These are phyloP conservation scores for Chlorodrepanis virens DNA, from an alignment of 2,113 vertebrate genomes.

Conservation along the genomic window DNA sequence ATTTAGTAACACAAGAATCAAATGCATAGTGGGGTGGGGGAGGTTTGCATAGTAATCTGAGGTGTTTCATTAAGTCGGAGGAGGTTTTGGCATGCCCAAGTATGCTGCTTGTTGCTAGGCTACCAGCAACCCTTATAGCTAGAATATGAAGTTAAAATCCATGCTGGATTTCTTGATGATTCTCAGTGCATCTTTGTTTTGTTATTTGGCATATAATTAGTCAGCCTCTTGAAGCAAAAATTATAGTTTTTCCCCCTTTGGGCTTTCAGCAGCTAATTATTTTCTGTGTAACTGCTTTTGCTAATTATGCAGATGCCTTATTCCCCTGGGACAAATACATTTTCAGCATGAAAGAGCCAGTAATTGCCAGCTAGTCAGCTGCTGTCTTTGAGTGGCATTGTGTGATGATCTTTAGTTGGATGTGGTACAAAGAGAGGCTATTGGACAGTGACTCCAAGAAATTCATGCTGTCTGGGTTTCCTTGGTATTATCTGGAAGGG, in stretches of 20 bases:
- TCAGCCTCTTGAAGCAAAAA: slow-evolving; percentile 67
- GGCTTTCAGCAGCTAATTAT: slow-evolving; percentile 69
- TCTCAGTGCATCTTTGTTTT: slow-evolving; percentile 30
- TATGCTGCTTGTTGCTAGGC: slow-evolving; percentile 74
- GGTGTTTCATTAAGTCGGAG: slow-evolving; percentile 21
- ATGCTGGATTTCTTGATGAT: slow-evolving; percentile 43
- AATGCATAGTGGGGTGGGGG: not conserved
- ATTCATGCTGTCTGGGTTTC: not conserved
- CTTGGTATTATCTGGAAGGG: not conserved
- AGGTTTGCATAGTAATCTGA: slow-evolving; percentile 27
- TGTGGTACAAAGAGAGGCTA: slow-evolving; percentile 1
- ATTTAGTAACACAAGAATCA: not conserved
- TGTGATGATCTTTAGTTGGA: slow-evolving; percentile 36
- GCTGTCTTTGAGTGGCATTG: slow-evolving; percentile 13
- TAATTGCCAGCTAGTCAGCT: slow-evolving; percentile 64
- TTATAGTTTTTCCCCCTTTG: slow-evolving; percentile 57
- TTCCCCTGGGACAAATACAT: slow-evolving; percentile 59
- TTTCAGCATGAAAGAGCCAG: slow-evolving; percentile 67
- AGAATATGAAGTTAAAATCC: slow-evolving; percentile 64
- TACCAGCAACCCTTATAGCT: slow-evolving; percentile 53
- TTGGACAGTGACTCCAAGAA: not conserved
- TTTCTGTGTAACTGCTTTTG: slow-evolving; percentile 62
- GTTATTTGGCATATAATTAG: slow-evolving; percentile 63
- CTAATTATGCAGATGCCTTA: slow-evolving; percentile 67
- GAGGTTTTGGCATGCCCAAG: slow-evolving; percentile 49